Evolutionary conservation across 2,797 vertebrate genomes (phyloP).

Genomic region (Sebastes steindachneri): DNA sequence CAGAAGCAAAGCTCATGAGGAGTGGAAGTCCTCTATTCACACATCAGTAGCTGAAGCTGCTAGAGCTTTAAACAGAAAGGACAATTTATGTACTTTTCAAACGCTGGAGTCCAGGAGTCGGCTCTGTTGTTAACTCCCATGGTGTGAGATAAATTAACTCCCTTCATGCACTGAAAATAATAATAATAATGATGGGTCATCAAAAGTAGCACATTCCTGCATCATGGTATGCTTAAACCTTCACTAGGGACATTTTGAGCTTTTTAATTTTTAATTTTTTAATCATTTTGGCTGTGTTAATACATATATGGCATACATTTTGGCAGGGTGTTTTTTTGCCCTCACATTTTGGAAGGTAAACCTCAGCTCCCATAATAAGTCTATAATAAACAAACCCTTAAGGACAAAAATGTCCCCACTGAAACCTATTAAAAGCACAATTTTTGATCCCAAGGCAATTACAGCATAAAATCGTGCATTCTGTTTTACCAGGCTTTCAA

Average conservation of each 20-base stretch:
- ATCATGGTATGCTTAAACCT: background rate
- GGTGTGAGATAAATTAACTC: slow-evolving; percentile 20
- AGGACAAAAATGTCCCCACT: background rate
- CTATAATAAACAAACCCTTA: background rate
- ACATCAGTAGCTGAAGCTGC: slow-evolving; percentile 29
- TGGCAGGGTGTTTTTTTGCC: background rate
- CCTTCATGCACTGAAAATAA: background rate
- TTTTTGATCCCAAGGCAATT: background rate
- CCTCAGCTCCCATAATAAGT: background rate
- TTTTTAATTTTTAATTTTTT: background rate
- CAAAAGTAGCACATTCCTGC: background rate
- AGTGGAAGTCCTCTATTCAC: slow-evolving; percentile 24
- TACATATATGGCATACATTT: background rate
- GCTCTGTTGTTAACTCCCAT: slow-evolving; percentile 4
- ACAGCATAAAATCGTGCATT: background rate
- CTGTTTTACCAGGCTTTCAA: background rate
- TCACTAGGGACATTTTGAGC: background rate
- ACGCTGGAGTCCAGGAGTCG: slow-evolving; percentile 7
- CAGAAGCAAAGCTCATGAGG: slow-evolving; percentile 7
- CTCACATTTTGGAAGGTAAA: background rate
- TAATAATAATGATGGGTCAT: background rate
- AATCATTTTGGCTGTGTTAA: background rate
- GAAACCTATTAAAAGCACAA: background rate
- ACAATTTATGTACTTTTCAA: slow-evolving; percentile 44
- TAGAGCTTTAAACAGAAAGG: slow-evolving; percentile 31